A percentile compares a stretch with the other conserved stretches of the same genome.
Conservation (phyloP, 2,888 invertebrate species). For the Apomyelois bistriatella region DNA sequence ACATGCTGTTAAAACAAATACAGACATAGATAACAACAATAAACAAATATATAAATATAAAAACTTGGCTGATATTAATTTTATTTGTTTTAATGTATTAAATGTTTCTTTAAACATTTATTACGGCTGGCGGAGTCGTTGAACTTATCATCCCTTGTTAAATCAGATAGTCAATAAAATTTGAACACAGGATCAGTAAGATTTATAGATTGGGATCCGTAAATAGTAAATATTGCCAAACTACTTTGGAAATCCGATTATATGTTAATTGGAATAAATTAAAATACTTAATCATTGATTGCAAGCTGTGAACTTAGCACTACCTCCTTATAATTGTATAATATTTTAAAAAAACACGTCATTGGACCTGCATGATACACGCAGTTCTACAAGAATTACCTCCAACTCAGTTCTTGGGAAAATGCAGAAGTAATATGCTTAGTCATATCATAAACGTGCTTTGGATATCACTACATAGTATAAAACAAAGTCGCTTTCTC, state of each 20-base stretch:
- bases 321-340: not conserved
- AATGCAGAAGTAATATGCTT: constrained; percentile 29
- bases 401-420: constrained; percentile 50
- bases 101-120: not conserved
- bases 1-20: not conserved
- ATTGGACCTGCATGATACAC: constrained; percentile 33
- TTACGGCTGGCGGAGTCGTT: too few relatives aligned
- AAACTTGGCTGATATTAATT: not conserved
- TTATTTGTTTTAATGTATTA: not conserved
- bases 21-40: not conserved
- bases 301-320: constrained; percentile 7
- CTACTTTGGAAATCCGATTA: too few relatives aligned
- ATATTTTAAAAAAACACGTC: not conserved
- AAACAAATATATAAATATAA: not conserved
- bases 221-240: too few relatives aligned
- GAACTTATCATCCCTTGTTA: too few relatives aligned
- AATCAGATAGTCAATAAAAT: too few relatives aligned
- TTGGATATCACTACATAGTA: constrained; percentile 14
- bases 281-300: not conserved
- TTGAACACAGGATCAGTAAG: too few relatives aligned
- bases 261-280: not conserved
- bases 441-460: constrained; percentile 25
- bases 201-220: too few relatives aligned
- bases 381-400: constrained; percentile 33
- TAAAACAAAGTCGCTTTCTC: too few relatives aligned